phyloP scores from a whole-genome alignment of 2,797 vertebrate genomes.

The Spondyliosoma cantharus region DNA sequence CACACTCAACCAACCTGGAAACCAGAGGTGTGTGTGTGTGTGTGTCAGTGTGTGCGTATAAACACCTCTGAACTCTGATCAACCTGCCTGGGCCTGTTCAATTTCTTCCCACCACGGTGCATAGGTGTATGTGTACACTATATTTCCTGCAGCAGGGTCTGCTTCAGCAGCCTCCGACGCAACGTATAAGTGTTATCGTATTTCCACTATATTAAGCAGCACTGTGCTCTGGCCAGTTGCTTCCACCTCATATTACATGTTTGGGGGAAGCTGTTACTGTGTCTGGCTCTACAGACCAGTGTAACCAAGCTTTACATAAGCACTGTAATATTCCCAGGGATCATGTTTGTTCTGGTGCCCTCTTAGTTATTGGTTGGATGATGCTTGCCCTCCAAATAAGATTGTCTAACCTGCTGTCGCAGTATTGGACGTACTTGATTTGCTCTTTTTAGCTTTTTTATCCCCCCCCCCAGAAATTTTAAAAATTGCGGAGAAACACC shows the following conservation, averaged over 20 bases:
- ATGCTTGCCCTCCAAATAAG: not conserved
- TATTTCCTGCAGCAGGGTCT: slow-evolving; percentile 22
- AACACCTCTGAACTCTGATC: slow-evolving; percentile 48
- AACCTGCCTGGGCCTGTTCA: slow-evolving; percentile 60
- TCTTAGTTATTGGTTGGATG: not conserved
- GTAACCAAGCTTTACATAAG: not conserved
- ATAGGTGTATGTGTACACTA: slow-evolving; percentile 38
- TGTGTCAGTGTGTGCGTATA: slow-evolving; percentile 14
- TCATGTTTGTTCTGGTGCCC: not conserved
- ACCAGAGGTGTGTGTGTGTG: slow-evolving; percentile 72
- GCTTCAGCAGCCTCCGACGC: slow-evolving; percentile 30
- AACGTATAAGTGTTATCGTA: slow-evolving; percentile 38
- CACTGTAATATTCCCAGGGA: not conserved
- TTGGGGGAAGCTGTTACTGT: slow-evolving; percentile 11
- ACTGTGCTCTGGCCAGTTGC: slow-evolving; percentile 30
- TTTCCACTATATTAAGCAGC: slow-evolving; percentile 63
- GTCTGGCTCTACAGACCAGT: slow-evolving; percentile 5
- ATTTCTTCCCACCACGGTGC: slow-evolving; percentile 15
- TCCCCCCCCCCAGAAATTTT: no score
- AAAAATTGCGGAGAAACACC: not conserved
- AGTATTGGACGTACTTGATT: not conserved
- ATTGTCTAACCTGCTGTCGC: not conserved
- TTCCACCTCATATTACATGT: slow-evolving; percentile 56
- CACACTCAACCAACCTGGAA: slow-evolving; percentile 70
- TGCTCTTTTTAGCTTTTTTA: no score